A percentile compares a stretch with the other conserved stretches of the same genome.
Conservation (phyloP, 2,888 invertebrate species). For the Patella pellucida region DNA sequence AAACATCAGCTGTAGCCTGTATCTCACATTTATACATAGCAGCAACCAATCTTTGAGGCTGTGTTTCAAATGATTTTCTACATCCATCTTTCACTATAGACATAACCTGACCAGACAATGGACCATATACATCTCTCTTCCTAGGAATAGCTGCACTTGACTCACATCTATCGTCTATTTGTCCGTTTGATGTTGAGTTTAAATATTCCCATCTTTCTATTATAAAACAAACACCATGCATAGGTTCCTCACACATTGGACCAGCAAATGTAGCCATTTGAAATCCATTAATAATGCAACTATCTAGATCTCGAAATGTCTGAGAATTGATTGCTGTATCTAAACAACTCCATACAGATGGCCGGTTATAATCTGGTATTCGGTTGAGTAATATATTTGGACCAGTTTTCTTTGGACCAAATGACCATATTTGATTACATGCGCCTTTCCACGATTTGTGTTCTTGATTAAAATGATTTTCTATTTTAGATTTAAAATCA, state of each 20-base stretch:
- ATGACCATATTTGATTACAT: conserved; percentile 82
- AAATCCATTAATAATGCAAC: conserved; percentile 71
- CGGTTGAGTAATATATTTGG: conserved; percentile 91
- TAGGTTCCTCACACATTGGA: conserved; percentile 96
- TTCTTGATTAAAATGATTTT: conserved; percentile 76
- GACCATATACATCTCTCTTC: conserved; percentile 42
- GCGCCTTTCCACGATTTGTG: conserved; percentile 73
- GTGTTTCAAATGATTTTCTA: conserved; percentile 87
- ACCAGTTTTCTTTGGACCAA: conserved; percentile 90
- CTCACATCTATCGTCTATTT: not conserved
- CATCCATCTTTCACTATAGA: conserved; percentile 92
- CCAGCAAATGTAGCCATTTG: conserved; percentile 86
- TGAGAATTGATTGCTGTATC: conserved; percentile 26
- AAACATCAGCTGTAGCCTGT: conserved; percentile 86
- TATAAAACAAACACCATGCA: conserved; percentile 91
- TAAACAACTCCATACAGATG: conserved; percentile 70
- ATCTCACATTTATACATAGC: conserved; percentile 93
- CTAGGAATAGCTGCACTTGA: not conserved
- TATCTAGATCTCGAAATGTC: conserved; percentile 74
- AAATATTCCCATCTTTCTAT: conserved; percentile 83
- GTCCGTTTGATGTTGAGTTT: not conserved
- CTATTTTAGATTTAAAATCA: conserved; percentile 75
- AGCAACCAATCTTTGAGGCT: conserved; percentile 90
- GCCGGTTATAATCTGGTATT: conserved; percentile 78
- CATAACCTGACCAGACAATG: conserved; percentile 85